Conservation (phyloP, 2,113 vertebrate genomes). For the Rhinolophus sinicus region DNA sequence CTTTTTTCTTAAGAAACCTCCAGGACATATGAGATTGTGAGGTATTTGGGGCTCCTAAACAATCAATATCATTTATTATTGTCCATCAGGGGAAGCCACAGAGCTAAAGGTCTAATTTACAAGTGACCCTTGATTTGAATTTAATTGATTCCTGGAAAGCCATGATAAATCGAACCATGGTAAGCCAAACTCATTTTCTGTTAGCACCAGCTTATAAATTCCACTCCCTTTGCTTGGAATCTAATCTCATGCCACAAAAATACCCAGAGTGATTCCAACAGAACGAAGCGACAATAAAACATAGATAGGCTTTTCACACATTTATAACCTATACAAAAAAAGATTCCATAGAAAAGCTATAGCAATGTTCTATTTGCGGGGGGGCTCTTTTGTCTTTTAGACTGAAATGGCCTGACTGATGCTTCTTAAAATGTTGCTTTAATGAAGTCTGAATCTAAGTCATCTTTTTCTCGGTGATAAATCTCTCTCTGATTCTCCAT, state of each 20-base stretch:
- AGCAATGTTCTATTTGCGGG: neutral
- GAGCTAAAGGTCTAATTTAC: slow-evolving; percentile 42
- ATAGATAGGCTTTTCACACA: slow-evolving; percentile 17
- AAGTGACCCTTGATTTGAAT: slow-evolving; percentile 21
- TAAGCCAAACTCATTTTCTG: neutral
- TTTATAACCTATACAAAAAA: neutral
- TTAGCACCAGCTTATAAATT: neutral
- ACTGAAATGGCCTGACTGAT: neutral
- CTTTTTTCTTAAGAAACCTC: neutral
- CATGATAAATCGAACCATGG: neutral
- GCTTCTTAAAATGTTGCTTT: neutral
- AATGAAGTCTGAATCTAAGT: neutral
- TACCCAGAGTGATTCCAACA: neutral
- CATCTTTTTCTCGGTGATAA: neutral
- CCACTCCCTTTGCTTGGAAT: neutral
- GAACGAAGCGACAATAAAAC: slow-evolving; percentile 30
- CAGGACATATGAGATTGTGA: neutral
- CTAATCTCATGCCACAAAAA: neutral
- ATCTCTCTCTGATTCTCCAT: neutral
- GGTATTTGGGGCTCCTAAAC: neutral
- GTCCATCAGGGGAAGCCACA: neutral
- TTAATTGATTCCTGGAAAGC: slow-evolving; percentile 3
- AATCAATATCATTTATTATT: neutral
- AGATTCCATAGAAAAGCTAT: neutral
- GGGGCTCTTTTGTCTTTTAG: neutral